These are phyloP conservation scores for Pristis pectinata DNA, from an alignment of 2,797 vertebrate species.

Conservation along the genomic window DNA sequence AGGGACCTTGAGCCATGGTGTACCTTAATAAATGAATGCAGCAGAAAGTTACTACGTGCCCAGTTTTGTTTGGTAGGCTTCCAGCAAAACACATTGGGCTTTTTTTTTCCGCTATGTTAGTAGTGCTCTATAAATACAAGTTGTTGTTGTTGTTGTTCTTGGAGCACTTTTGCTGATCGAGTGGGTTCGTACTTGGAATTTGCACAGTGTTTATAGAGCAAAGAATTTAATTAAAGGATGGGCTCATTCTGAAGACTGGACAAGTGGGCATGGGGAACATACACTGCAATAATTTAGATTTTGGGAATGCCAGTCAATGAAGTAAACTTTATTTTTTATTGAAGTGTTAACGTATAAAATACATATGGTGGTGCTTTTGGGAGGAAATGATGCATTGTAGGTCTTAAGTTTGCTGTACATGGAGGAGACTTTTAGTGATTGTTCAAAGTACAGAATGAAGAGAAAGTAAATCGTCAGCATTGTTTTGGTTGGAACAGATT, in stretches of 20 bases:
- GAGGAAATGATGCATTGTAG: conserved; percentile 4
- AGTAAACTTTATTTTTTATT: background rate
- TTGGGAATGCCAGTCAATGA: background rate
- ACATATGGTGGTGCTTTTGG: background rate
- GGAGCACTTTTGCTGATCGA: background rate
- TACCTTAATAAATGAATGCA: background rate
- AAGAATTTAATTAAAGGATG: background rate
- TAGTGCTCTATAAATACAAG: background rate
- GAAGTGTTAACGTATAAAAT: background rate
- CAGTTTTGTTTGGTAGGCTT: background rate
- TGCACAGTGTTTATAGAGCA: background rate
- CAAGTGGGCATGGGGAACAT: background rate
- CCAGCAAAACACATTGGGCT: background rate
- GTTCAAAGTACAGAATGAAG: conserved; percentile 55
- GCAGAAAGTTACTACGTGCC: background rate
- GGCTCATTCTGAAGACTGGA: background rate
- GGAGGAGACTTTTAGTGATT: conserved; percentile 27
- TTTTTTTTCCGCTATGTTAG: background rate
- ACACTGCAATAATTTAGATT: background rate
- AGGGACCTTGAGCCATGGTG: background rate
- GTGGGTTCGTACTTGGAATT: background rate
- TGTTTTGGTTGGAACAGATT: conserved; percentile 82
- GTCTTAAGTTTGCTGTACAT: background rate
- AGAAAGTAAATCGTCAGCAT: conserved; percentile 59
- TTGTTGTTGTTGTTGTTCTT: background rate